Conservation (phyloP, 2,888 invertebrate genomes). For the Cantharis flavilabris region DNA sequence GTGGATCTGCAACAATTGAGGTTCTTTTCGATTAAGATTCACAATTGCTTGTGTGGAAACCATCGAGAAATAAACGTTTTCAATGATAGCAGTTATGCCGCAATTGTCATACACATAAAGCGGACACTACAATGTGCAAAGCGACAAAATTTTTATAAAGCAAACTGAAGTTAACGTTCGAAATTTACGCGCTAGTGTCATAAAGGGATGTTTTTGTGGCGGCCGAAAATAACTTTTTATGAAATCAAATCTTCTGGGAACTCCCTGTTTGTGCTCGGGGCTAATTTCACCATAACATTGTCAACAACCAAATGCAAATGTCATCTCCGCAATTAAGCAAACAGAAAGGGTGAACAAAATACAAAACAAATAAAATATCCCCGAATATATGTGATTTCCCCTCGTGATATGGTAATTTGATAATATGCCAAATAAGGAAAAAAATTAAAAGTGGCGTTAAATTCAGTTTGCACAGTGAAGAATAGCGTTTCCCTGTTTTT, state of each 20-base stretch:
- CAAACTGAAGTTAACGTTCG: conserved; percentile 23
- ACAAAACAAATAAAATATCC: neutral
- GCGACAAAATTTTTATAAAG: conserved; percentile 12
- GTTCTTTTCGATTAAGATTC: neutral
- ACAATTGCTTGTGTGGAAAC: neutral
- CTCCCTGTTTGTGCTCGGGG: neutral
- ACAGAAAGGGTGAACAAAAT: neutral
- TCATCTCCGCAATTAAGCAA: neutral
- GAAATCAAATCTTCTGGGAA: neutral
- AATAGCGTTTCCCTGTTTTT: conserved; percentile 11
- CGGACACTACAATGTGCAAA: conserved; percentile 36
- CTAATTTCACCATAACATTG: neutral
- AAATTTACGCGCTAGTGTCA: neutral
- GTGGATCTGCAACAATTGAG: conserved; percentile 72
- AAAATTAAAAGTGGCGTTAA: conserved; percentile 9
- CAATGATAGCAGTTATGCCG: neutral
- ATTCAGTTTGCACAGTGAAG: conserved; percentile 19
- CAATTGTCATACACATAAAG: conserved; percentile 34
- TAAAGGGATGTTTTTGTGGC: neutral
- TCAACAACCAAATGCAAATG: neutral
- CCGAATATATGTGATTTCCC: neutral
- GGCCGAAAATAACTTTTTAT: neutral
- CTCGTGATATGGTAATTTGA: neutral
- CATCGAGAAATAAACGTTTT: neutral
- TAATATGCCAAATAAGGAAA: neutral